Base-by-base conservation (phyloP, 1,140 invertebrate genomes). In the Lerema accius region DNA sequence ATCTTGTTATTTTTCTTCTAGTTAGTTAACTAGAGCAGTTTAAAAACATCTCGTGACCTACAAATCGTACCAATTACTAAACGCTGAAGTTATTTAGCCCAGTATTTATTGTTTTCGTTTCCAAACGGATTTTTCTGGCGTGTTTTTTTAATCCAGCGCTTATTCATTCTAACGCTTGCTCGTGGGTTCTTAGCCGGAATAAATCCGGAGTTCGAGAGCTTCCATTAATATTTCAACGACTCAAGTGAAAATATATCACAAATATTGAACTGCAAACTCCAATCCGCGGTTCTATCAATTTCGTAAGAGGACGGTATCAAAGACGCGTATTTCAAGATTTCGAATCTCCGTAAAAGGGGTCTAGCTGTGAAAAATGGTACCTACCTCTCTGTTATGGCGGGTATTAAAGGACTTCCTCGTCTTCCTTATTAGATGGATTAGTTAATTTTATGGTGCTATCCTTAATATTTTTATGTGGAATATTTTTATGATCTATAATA, bases 211-310 rank as follows among this genome's bases (percentile, higher is more conserved):
- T 74, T 71, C 63, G 69, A 63, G 61, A 74, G 55, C 68, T 71
- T 71, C 69, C 64, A 68, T 74, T 68, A 71, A 71, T 74, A 74
- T 74, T 71, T 70, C 63, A 71, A 42, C 63, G 71, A 67, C 62
- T 71, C 63, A 49, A 50, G 65, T 68, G 71, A 71, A 74, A 74
- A 74, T 74, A 71, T 74, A 60, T 68, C 62, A 62, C 62, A 68
- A 68, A 71, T 71, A 71, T 74, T 66, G 68, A 66, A 71, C 49
- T 64, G 60, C 48, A 67, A 65, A 65, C 49, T 69, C 64, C 70
- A 67, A 66, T 67, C 63, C 61, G 65, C 42, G 71, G 63, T 68
- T 46, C 60, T 59, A 71, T 68, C 71, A 70, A 67, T 73, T 65
- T 50, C 61, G 56, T 48, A 51, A 63, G 50, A 67, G 51, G 53